Percentiles rank a stretch among this genome's conserved stretches.
phyloP scores from a whole-genome alignment of 2,113 vertebrate species.

The Scortum barcoo region DNA sequence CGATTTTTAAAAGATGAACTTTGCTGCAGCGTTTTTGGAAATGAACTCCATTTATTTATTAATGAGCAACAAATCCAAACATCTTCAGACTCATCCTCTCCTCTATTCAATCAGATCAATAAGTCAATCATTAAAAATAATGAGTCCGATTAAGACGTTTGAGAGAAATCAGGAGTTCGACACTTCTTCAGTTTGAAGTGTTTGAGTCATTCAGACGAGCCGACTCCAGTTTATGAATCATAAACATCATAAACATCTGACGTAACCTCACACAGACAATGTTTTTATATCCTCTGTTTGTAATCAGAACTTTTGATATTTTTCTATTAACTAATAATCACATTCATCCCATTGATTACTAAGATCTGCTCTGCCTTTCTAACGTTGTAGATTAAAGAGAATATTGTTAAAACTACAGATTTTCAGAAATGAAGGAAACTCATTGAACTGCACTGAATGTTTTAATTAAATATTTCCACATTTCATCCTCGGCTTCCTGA shows the following conservation, averaged over 20 bases:
- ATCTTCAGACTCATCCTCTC: conserved; percentile 43
- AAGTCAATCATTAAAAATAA: conserved; percentile 47
- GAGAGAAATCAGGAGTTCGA: conserved; percentile 23
- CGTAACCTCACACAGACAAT: not conserved
- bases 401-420: not conserved
- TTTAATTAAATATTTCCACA: conserved; percentile 34
- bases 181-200: not conserved
- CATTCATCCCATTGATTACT: not conserved
- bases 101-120: conserved; percentile 51
- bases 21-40: conserved; percentile 13
- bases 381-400: not conserved
- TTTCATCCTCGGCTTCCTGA: not conserved
- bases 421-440: not conserved
- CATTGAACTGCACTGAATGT: conserved; percentile 6
- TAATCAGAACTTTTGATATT: not conserved
- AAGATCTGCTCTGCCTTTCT: not conserved
- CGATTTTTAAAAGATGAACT: conserved; percentile 6
- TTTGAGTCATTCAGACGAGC: conserved; percentile 1
- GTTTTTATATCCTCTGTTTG: not conserved
- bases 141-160: conserved; percentile 28
- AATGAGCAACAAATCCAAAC: conserved; percentile 58
- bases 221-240: not conserved
- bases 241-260: not conserved
- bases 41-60: conserved; percentile 55
- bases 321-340: not conserved